Evolutionary conservation across 1,140 invertebrate species (phyloP).

Genomic region (Cecropterus lyciades): DNA sequence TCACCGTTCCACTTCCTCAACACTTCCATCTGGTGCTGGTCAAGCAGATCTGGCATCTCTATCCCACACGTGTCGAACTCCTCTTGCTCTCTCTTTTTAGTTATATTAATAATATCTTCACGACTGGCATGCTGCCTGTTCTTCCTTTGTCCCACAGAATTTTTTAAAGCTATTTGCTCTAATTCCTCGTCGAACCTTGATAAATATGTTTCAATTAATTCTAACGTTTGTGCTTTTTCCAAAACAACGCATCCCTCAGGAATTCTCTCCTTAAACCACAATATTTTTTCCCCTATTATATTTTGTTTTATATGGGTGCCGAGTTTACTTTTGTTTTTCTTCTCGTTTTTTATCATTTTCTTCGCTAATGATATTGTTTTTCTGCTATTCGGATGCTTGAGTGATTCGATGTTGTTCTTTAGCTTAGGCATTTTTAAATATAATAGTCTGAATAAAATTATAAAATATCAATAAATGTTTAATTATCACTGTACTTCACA

Average conservation of each 20-base stretch:
- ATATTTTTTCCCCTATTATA: conserved; percentile 88
- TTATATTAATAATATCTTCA: conserved; percentile 90
- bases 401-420: conserved; percentile 82
- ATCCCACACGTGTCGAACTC: conserved; percentile 90
- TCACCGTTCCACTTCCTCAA: conserved; percentile 89
- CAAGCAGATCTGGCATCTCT: conserved; percentile 88
- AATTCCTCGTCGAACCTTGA: conserved; percentile 90
- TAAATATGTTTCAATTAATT: conserved; percentile 86
- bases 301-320: conserved; percentile 88
- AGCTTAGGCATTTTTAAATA: conserved; percentile 65
- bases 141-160: conserved; percentile 89
- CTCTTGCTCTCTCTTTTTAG: conserved; percentile 87
- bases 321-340: conserved; percentile 87
- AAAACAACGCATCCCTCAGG: conserved; percentile 84
- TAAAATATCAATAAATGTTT: too few species aligned
- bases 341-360: conserved; percentile 86
- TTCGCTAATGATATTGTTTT: conserved; percentile 89
- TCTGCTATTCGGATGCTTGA: conserved; percentile 91
- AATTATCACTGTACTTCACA: too few species aligned
- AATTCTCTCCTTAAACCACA: conserved; percentile 88
- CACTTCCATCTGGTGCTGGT: conserved; percentile 84
- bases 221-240: conserved; percentile 84
- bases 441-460: not conserved
- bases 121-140: conserved; percentile 90
- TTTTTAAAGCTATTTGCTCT: conserved; percentile 90